Conservation (phyloP, 1,140 invertebrate genomes). For the Tetramorium simillimum region DNA sequence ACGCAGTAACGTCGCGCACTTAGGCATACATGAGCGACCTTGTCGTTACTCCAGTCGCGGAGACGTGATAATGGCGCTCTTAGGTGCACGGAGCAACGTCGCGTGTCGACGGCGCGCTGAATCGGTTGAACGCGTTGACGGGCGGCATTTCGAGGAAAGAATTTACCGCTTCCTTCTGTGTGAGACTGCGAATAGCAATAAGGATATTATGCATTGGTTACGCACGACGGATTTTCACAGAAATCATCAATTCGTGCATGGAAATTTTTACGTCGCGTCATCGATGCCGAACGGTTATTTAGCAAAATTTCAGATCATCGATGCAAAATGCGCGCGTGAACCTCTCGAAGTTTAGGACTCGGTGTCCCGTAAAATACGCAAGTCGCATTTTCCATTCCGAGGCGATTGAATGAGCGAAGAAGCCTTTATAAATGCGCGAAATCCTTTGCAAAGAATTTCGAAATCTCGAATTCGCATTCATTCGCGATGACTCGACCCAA, state of each 20-base stretch:
- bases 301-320: neutral
- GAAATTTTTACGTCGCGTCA: neutral
- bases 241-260: neutral
- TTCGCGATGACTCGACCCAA: neutral
- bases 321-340: neutral
- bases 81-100: slow-evolving; percentile 8
- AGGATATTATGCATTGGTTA: neutral
- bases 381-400: neutral
- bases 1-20: slow-evolving; percentile 27
- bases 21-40: slow-evolving; percentile 2
- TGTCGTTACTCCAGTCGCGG: neutral
- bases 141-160: slow-evolving; percentile 25
- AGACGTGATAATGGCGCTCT: slow-evolving; percentile 40
- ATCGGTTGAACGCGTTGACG: slow-evolving; percentile 39
- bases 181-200: slow-evolving; percentile 28
- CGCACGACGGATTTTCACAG: neutral
- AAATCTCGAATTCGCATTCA: neutral
- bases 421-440: neutral
- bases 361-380: neutral
- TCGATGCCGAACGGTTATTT: neutral
- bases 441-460: neutral
- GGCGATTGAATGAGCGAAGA: neutral
- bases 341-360: neutral
- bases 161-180: slow-evolving; percentile 41
- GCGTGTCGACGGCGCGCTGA: slow-evolving; percentile 15